Evolutionary conservation across 2,888 invertebrate species (phyloP).

Genomic region (Mamestra brassicae): DNA sequence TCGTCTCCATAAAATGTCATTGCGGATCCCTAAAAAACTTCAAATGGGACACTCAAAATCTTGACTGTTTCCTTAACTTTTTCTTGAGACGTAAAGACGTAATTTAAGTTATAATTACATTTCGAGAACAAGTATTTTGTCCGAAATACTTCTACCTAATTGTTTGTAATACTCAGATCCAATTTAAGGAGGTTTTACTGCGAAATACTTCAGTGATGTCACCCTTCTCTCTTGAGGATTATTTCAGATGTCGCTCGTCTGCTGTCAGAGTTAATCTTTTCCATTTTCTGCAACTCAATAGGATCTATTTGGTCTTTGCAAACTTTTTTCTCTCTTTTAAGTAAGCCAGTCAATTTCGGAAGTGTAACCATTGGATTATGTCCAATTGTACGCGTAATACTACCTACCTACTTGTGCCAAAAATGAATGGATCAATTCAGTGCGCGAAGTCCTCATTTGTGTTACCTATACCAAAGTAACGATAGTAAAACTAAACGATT

Average conservation of each 20-base stretch:
- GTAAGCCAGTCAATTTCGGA: constrained; percentile 13
- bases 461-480: too few relatives aligned
- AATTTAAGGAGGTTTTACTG: constrained; percentile 29
- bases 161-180: constrained; percentile 28
- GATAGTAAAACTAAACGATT: background rate
- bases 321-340: constrained; percentile 22
- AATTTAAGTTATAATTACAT: constrained; percentile 58
- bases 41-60: constrained; percentile 7
- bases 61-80: constrained; percentile 34
- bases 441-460: too few relatives aligned
- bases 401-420: too few relatives aligned
- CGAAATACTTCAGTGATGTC: constrained; percentile 29
- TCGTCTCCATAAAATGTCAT: background rate
- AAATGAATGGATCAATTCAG: too few relatives aligned
- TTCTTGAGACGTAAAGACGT: constrained; percentile 33
- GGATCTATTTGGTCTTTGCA: constrained; percentile 29
- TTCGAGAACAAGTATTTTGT: constrained; percentile 40
- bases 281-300: constrained; percentile 50
- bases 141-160: constrained; percentile 39
- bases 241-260: constrained; percentile 32
- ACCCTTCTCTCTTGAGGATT: constrained; percentile 30
- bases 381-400: background rate
- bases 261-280: constrained; percentile 46
- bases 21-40: background rate
- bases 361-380: background rate